Conservation (phyloP, 1,140 invertebrate genomes). For the Eumeta japonica region DNA sequence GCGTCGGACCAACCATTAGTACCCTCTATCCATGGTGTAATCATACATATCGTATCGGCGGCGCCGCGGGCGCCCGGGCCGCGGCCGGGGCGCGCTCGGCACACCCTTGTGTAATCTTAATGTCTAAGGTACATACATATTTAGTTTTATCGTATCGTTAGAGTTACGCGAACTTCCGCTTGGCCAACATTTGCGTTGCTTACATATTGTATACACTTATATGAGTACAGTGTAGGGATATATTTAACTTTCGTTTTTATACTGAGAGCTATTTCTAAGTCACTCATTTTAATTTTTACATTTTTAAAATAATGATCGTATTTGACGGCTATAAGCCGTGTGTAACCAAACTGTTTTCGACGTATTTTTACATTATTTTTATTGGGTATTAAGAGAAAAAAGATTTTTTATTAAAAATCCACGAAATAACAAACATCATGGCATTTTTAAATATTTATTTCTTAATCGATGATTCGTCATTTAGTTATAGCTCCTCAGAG, state of each 20-base stretch:
- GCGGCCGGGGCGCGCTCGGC: constrained; percentile 6
- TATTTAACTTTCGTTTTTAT: constrained; percentile 54
- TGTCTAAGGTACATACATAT: constrained; percentile 53
- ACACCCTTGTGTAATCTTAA: constrained; percentile 52
- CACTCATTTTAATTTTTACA: constrained; percentile 49
- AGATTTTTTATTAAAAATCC: too few relatives aligned
- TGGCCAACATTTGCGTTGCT: constrained; percentile 57
- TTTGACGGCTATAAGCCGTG: constrained; percentile 38
- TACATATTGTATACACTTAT: constrained; percentile 49
- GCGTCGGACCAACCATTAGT: constrained; percentile 43
- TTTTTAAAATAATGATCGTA: constrained; percentile 34
- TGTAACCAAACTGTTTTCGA: constrained; percentile 44
- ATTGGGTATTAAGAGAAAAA: too few relatives aligned
- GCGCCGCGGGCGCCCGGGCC: not conserved
- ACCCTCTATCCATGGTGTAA: constrained; percentile 30
- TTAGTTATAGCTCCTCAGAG: constrained; percentile 55
- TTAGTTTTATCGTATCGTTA: constrained; percentile 55
- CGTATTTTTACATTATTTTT: constrained; percentile 52
- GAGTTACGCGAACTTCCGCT: constrained; percentile 54
- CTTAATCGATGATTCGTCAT: constrained; percentile 26
- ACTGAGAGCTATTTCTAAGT: constrained; percentile 58
- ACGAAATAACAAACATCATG: constrained; percentile 50
- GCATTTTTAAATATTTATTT: constrained; percentile 22
- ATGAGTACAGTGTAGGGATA: constrained; percentile 57
- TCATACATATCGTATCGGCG: constrained; percentile 45